Base-by-base conservation (phyloP, 1,140 invertebrate genomes). In the Melitaea cinxia region DNA sequence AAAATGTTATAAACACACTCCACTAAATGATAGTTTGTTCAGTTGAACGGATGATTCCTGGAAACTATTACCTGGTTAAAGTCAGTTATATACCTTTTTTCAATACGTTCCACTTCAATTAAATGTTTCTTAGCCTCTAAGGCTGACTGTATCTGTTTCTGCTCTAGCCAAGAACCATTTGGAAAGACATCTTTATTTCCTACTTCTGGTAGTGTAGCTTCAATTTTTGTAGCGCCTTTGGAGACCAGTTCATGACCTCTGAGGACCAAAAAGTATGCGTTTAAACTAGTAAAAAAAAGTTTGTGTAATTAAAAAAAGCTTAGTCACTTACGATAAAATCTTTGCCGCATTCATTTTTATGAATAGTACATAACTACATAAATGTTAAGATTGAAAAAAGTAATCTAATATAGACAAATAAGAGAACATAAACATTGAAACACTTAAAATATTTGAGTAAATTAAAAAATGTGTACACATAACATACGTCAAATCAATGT, bases 111-210 rank as follows among this genome's bases (percentile, higher is more conserved):
- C 2, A 92, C 82, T 77, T 89, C 89, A 59, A 94, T 77, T n/a
- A 94, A 74, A 49, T 91, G 79, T 73, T 91, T 93, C 28, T 91
- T 84, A 21, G 90, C 91, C 50, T 92, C 91, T 42, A 94, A 75
- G 30, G 91, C 88, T 54, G 92, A 91, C 69, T 94, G 91, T 64
- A 94, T 91, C 70, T 93, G 92, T 82, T 93, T 93, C 54, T 91
- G 87, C 64, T 94, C 91, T 1, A 94, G 76, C 93, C 92, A 93
- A 6, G 92, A 92, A 17, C 92, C 88, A 79, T 85, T 92, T n/a
- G 93, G 92, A 39, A 90, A 75, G 37, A 92, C 91, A 68, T 93
- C 88, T 75, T 94, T 94, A 59, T 88, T 72, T 2, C 93, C 93
- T 53, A 84, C 73, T 69, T 91, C 91, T n/a, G 93, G 93, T 28